Evolutionary conservation across 2,888 invertebrate genomes (phyloP).

Genomic region (Globia sparganii): DNA sequence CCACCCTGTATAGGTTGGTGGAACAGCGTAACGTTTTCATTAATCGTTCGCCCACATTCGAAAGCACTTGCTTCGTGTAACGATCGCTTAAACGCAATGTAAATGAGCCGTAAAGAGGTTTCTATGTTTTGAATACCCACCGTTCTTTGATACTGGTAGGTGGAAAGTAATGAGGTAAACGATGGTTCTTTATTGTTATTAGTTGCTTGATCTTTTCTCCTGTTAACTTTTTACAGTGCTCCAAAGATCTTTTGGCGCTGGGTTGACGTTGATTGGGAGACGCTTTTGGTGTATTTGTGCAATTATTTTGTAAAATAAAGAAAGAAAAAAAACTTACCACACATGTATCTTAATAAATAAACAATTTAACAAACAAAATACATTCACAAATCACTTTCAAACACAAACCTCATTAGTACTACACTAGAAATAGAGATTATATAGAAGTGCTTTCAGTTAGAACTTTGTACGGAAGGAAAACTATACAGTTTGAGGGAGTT

Average conservation of each 20-base stretch:
- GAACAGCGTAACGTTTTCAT: constrained; percentile 58
- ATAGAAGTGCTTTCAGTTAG: no score
- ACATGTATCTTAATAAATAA: no score
- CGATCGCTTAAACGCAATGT: constrained; percentile 57
- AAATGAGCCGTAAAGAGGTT: constrained; percentile 58
- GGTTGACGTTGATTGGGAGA: background rate
- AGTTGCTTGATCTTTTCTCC: background rate
- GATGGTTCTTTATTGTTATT: constrained; percentile 25
- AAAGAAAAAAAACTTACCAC: no score
- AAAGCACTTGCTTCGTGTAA: constrained; percentile 41
- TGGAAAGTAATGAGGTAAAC: constrained; percentile 25
- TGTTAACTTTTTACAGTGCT: background rate
- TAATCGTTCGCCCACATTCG: constrained; percentile 61
- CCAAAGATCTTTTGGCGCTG: background rate
- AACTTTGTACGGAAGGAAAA: no score
- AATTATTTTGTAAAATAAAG: background rate
- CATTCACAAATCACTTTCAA: no score
- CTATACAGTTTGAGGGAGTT: no score
- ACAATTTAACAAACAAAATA: no score
- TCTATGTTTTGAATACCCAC: constrained; percentile 47
- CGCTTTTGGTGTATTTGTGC: background rate
- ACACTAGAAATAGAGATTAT: no score
- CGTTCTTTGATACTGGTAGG: constrained; percentile 32
- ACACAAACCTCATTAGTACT: no score
- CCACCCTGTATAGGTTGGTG: constrained; percentile 53